phyloP scores from a whole-genome alignment of 1,140 invertebrate species.

The Charaxes varanes region DNA sequence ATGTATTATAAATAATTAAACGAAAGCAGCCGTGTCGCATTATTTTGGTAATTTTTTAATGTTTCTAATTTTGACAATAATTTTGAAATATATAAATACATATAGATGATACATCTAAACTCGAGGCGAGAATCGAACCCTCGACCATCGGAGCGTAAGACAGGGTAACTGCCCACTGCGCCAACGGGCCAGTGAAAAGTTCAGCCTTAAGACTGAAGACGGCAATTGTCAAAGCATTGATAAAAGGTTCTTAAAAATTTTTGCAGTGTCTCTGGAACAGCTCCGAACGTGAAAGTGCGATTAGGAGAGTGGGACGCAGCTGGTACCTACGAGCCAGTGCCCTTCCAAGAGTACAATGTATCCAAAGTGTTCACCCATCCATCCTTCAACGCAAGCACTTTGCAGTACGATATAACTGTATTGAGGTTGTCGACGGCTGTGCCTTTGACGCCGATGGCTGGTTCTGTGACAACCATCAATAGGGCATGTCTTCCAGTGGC shows the following conservation, averaged over 20 bases:
- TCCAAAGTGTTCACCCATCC: constrained; percentile 78
- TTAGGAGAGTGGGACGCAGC: constrained; percentile 82
- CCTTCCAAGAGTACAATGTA: constrained; percentile 76
- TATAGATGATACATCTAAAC: too few relatives aligned
- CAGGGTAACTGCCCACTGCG: too few relatives aligned
- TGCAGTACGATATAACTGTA: constrained; percentile 83
- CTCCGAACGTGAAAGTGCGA: constrained; percentile 76
- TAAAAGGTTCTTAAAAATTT: not conserved
- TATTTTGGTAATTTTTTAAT: too few relatives aligned
- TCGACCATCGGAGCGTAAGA: too few relatives aligned
- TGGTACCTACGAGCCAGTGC: constrained; percentile 76
- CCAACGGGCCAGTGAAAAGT: not conserved
- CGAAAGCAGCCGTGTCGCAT: too few relatives aligned
- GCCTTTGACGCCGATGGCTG: constrained; percentile 65
- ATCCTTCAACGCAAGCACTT: constrained; percentile 77
- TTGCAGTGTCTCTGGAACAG: constrained; percentile 53
- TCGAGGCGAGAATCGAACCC: too few relatives aligned
- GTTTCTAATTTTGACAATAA: too few relatives aligned
- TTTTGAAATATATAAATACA: too few relatives aligned
- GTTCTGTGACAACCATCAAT: constrained; percentile 79
- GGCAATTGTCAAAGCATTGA: not conserved
- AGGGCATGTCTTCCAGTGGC: constrained; percentile 80
- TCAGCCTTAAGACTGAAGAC: not conserved
- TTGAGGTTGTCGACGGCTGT: constrained; percentile 76
- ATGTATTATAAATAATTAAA: too few relatives aligned